These are phyloP conservation scores for Sminthopsis crassicaudata DNA, from an alignment of 2,113 vertebrate genomes.

Conservation along the genomic window DNA sequence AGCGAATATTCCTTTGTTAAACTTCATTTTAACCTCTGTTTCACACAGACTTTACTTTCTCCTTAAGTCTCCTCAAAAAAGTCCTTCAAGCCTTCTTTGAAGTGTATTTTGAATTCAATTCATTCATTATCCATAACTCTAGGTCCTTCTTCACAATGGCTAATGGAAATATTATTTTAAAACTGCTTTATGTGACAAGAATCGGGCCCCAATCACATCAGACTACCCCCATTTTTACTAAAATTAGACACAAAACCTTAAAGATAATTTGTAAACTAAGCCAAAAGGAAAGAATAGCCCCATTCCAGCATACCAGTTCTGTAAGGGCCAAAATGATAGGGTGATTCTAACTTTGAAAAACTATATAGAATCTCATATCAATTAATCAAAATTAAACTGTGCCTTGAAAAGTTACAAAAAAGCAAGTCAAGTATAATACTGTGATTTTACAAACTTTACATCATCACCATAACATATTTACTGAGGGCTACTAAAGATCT, in stretches of 20 bases:
- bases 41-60: neutral
- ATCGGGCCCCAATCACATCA: conserved; percentile 54
- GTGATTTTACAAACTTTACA: neutral
- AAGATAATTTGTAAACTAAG: neutral
- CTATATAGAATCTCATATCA: neutral
- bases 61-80: neutral
- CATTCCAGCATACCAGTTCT: neutral
- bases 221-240: neutral
- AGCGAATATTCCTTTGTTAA: neutral
- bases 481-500: neutral
- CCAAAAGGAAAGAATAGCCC: neutral
- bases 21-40: neutral
- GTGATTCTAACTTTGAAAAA: neutral
- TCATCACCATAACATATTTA: neutral
- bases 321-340: neutral
- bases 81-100: neutral
- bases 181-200: conserved; percentile 63
- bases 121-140: neutral
- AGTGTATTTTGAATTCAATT: conserved; percentile 1
- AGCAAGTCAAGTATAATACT: neutral
- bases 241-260: neutral
- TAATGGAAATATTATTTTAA: conserved; percentile 25
- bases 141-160: neutral
- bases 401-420: neutral
- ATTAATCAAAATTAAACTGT: neutral